Evolutionary conservation across 2,113 vertebrate genomes (phyloP).

Genomic region (Stictonetta naevosa): DNA sequence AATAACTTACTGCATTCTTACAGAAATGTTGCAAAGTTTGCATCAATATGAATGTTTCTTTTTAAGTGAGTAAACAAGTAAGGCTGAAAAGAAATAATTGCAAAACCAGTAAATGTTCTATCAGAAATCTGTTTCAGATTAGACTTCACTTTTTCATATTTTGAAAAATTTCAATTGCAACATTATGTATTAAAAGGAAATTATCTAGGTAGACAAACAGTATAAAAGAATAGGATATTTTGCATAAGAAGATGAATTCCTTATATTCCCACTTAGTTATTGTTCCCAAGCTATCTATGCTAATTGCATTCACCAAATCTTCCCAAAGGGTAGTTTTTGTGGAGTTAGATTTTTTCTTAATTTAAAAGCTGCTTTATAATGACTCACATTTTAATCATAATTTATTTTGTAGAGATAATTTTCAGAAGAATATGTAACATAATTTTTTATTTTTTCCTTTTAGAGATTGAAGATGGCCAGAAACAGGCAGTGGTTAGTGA

Average conservation of each 20-base stretch:
- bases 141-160: background rate
- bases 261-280: background rate
- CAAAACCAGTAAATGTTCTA: background rate
- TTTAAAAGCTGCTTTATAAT: background rate
- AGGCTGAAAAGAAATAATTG: background rate
- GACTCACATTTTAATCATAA: background rate
- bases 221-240: background rate
- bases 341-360: background rate
- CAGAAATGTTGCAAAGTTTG: background rate
- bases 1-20: background rate
- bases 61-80: background rate
- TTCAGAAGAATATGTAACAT: background rate
- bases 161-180: background rate
- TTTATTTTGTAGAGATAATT: slow-evolving; percentile 5
- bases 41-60: background rate
- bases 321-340: background rate
- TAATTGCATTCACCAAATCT: background rate
- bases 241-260: background rate
- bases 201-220: background rate
- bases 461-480: slow-evolving; percentile 90
- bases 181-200: background rate
- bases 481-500: slow-evolving; percentile 94
- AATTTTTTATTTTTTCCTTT: slow-evolving; percentile 17
- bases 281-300: background rate
- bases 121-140: background rate